These are phyloP conservation scores for Cheiracanthium punctorium DNA, from an alignment of 2,888 invertebrate species.

Conservation along the genomic window DNA sequence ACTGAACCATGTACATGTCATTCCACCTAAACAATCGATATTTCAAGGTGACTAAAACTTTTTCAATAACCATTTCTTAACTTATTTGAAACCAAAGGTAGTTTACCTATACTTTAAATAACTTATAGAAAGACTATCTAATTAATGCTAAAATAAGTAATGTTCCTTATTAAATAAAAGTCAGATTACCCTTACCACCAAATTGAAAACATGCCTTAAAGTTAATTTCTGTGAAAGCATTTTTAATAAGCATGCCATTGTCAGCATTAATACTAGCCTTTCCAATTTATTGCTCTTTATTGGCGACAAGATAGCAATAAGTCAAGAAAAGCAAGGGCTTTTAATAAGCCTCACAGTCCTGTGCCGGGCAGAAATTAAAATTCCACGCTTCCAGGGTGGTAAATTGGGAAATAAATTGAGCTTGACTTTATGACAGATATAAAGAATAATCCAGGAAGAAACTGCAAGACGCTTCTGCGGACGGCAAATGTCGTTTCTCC, in stretches of 20 bases:
- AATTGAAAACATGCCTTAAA: conserved; percentile 18
- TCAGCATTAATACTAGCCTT: conserved; percentile 63
- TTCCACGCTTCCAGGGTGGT: conserved; percentile 45
- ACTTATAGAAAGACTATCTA: too few relatives aligned
- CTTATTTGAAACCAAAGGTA: too few relatives aligned
- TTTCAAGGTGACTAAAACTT: too few relatives aligned
- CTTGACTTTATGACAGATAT: conserved; percentile 47
- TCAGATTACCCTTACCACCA: too few relatives aligned
- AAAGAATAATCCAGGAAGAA: conserved; percentile 41
- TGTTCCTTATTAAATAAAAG: too few relatives aligned
- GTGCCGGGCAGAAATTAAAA: conserved; percentile 53
- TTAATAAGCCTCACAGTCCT: conserved; percentile 57
- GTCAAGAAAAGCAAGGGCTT: conserved; percentile 47
- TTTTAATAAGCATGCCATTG: conserved; percentile 64
- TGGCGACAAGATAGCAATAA: conserved; percentile 59
- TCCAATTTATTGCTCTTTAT: conserved; percentile 59
- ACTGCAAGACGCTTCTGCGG: conserved; percentile 13
- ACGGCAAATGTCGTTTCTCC: background rate
- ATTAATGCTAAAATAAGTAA: too few relatives aligned
- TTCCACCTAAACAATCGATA: too few relatives aligned
- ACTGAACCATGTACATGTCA: too few relatives aligned
- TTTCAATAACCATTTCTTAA: too few relatives aligned
- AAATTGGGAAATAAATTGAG: conserved; percentile 63
- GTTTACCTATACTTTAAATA: too few relatives aligned
- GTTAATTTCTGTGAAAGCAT: conserved; percentile 60